phyloP scores from a whole-genome alignment of 1,140 invertebrate species.

The Acyrthosiphon pisum region DNA sequence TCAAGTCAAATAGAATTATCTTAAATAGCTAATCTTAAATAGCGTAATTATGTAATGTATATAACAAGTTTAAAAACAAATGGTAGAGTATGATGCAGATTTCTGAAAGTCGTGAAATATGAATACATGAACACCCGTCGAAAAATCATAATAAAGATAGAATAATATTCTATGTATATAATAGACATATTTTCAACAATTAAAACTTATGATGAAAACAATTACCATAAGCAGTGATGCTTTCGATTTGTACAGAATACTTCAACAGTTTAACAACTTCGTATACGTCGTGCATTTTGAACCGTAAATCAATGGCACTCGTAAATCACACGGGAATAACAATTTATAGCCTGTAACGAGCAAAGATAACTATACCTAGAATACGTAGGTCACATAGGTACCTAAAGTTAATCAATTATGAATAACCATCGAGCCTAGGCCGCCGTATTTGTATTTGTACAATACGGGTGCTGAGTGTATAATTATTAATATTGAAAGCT shows the following conservation, averaged over 20 bases:
- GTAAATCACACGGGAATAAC: background rate
- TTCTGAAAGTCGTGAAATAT: too few species aligned
- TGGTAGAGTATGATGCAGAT: too few species aligned
- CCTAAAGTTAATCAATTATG: background rate
- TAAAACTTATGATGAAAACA: background rate
- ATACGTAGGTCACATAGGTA: background rate
- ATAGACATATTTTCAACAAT: background rate
- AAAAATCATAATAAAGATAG: background rate
- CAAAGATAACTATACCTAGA: background rate
- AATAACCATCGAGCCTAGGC: background rate
- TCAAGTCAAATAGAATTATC: too few species aligned
- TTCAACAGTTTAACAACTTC: conserved; percentile 80
- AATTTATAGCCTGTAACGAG: background rate
- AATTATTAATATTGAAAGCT: background rate
- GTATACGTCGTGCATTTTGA: conserved; percentile 86
- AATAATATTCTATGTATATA: background rate
- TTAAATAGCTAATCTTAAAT: too few species aligned
- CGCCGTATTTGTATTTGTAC: background rate
- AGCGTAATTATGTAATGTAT: too few species aligned
- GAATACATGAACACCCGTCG: too few species aligned
- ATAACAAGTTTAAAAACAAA: too few species aligned
- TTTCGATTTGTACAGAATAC: conserved; percentile 87
- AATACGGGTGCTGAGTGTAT: background rate
- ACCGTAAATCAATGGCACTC: background rate
- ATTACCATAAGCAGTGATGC: conserved; percentile 87